Evolutionary conservation across 2,888 invertebrate species (phyloP), one percentile per base, ranked within the genome.

Genomic region (Polietes domitor): DNA sequence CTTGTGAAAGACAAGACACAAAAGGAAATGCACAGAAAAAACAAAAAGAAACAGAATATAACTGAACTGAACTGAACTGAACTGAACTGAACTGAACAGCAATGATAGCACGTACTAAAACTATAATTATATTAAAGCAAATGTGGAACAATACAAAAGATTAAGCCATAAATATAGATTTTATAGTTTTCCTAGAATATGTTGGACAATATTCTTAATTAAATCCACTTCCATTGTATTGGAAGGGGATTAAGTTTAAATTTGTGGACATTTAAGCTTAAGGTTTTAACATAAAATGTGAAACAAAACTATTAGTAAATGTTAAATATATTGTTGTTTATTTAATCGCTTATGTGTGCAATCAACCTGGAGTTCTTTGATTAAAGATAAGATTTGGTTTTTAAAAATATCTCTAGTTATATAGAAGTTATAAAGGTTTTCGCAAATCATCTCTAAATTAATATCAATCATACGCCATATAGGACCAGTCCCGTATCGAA

Each of bases 101-200:
- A 28, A 28, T 61, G 15, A 61, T 17, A 61, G 28, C 61, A 61
- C 28, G 26, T 61, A 28, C 28, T 12, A 1, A 28, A 32, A 28
- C 7, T 58, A 61, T 28, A 61, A 61, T 61, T 61, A n/a, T 24
- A 61, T 61, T 61, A 61, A 28, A 28, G 61, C 61, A 5, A 61
- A 61, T 28, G 61, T n/a, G 26, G 10, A 26, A 41, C 7, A 26
- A 24, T 2, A 26, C 15, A 61, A 15, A 6, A 15, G 17, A 61
- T 61, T 61, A 61, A 61, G 32, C n/a, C 3, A 28, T 28, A 15
- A 61, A 61, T n/a, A 55, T 7, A 21, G 4, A 32, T 47, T 47
- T n/a, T 15, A 61, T 61, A n/a, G 32, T 4, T 55, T 61, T 61
- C 15, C 58, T 26, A 9, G 1, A 58, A 24, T 26, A 26, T 58